Conservation (phyloP, 2,113 vertebrate genomes). For the Mesoclemmys tuberculata region DNA sequence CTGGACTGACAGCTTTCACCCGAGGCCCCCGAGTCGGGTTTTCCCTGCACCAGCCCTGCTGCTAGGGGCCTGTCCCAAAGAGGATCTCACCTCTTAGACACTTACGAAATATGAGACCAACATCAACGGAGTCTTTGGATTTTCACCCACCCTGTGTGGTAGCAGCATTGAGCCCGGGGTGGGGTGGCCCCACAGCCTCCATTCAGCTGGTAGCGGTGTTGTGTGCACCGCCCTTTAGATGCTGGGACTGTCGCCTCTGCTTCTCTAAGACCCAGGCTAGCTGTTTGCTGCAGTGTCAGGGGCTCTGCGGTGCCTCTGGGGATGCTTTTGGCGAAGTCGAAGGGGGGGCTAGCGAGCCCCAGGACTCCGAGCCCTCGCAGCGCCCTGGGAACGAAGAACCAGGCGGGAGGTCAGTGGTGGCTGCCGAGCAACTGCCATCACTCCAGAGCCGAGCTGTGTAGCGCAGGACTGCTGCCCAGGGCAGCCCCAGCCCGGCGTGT, state of each 20-base stretch:
- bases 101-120: not conserved
- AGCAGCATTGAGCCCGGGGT: not conserved
- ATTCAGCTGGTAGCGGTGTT: not conserved
- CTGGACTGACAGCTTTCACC: not conserved
- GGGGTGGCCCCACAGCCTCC: not conserved
- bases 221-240: too few relatives aligned
- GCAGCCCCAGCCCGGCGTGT: not conserved
- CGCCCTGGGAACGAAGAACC: not conserved
- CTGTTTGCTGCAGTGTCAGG: not conserved
- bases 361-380: too few relatives aligned
- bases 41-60: not conserved
- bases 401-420: fast-evolving
- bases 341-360: too few relatives aligned
- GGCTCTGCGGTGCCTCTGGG: not conserved
- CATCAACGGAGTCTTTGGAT: fast-evolving
- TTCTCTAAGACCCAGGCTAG: too few relatives aligned
- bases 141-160: not conserved
- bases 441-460: not conserved
- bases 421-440: fast-evolving
- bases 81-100: fast-evolving
- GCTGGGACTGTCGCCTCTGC: not conserved
- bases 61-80: not conserved
- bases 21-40: not conserved
- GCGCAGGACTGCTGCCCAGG: not conserved
- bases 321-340: too few relatives aligned